Evolutionary conservation across 2,113 vertebrate genomes (phyloP), one percentile per base, ranked within the genome.

Genomic region (Budorcas taxicolor): DNA sequence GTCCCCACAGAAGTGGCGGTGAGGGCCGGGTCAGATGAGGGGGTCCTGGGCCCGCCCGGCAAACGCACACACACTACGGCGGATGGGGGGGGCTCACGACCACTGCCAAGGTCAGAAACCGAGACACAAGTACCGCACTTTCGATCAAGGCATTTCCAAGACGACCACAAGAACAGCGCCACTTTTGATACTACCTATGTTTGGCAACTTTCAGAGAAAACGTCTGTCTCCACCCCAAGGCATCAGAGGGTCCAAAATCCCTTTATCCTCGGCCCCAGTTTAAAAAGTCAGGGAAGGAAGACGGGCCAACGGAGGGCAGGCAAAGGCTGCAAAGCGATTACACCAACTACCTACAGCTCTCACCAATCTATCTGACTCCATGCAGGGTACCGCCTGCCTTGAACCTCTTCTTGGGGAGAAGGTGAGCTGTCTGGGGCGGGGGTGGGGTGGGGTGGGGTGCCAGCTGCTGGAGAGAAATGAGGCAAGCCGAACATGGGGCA

Each of bases 81-180:
- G 97, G 97, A 85, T 81, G 93, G 96, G 62, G 96, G 45, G 84
- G 3, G 47, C 78, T 58, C 89, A 90, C 43, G 33, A 83, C 95
- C n/a, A 53, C 89, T 93, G 96, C 97, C 98, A 91, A 85, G 92
- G 97, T 94, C 7, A 98, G 97, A 98, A 94, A 98, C 94, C 95
- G 94, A 98, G 96, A 98, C 98, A 98, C 98, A 97, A 47, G 43
- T 55, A 31, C 78, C 82, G 67, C 98, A 98, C 92, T 78, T 95
- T 97, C 96, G 97, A 89, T 98, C 98, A 98, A 98, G 98, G 98
- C 98, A 98, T 98, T 98, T 97, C 97, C 96, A 89, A 98, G 90
- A 98, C 55, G 21, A 76, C 97, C 98, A 99, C 98, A 96, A 88
- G 97, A 98, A 97, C 97, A 97, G 98, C 91, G 97, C 94, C 96